Evolutionary conservation across 2,888 invertebrate genomes (phyloP).

Genomic region (Rugalucina vietnamica): DNA sequence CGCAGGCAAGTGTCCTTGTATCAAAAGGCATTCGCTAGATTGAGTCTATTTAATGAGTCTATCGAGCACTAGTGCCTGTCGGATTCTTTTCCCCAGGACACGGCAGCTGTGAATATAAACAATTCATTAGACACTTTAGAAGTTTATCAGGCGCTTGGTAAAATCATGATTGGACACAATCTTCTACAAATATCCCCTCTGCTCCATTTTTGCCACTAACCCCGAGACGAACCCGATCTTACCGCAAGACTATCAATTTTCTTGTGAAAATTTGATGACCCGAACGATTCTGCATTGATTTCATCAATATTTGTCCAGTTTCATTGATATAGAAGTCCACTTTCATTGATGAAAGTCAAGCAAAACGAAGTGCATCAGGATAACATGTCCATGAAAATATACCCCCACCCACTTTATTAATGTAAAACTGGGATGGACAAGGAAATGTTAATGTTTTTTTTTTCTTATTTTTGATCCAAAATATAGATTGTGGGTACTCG

Average conservation of each 20-base stretch:
- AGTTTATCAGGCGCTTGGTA: neutral
- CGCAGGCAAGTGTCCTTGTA: neutral
- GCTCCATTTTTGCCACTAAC: neutral
- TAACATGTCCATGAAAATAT: no score
- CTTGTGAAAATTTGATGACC: conserved; percentile 10
- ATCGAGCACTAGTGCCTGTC: neutral
- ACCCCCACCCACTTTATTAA: no score
- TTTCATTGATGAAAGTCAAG: neutral
- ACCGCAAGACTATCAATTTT: conserved; percentile 3
- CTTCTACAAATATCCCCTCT: neutral
- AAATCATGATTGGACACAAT: neutral
- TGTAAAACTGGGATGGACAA: no score
- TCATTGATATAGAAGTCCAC: no score
- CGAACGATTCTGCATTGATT: neutral
- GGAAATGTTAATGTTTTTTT: no score
- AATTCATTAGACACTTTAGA: neutral
- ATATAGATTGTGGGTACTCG: no score
- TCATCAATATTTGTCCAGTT: conserved; percentile 10
- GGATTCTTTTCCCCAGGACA: neutral
- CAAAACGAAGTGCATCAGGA: no score
- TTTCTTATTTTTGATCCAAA: no score
- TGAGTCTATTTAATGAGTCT: neutral
- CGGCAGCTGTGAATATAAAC: neutral
- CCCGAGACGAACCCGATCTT: neutral
- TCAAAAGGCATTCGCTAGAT: neutral